A percentile compares a stretch with the other conserved stretches of the same genome.
Evolutionary conservation across 2,888 invertebrate species (phyloP).

Genomic region (Cataglyphis cursor): DNA sequence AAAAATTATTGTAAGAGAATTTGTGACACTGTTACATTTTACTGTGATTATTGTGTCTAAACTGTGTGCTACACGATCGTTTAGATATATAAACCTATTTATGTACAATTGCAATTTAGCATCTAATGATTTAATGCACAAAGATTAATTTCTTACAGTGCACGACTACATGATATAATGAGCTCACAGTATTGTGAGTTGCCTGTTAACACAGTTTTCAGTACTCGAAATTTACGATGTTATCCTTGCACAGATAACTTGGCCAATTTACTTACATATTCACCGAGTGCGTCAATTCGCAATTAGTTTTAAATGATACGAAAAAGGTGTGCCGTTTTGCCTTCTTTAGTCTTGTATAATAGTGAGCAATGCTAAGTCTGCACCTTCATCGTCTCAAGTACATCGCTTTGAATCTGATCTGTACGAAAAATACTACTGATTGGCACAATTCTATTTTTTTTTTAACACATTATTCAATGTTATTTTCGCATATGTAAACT

Average conservation of each 20-base stretch:
- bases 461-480: slow-evolving; percentile 2
- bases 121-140: slow-evolving; percentile 20
- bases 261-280: slow-evolving; percentile 73
- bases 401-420: background rate
- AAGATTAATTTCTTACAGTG: slow-evolving; percentile 30
- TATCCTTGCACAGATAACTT: slow-evolving; percentile 73
- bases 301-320: slow-evolving; percentile 68
- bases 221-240: slow-evolving; percentile 49
- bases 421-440: background rate
- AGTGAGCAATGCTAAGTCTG: slow-evolving; percentile 79
- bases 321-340: slow-evolving; percentile 67
- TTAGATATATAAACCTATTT: slow-evolving; percentile 31
- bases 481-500: background rate
- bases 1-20: slow-evolving; percentile 57
- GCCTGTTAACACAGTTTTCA: slow-evolving; percentile 26
- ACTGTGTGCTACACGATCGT: slow-evolving; percentile 27
- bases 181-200: slow-evolving; percentile 31
- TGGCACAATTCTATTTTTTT: background rate
- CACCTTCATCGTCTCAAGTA: slow-evolving; percentile 70
- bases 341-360: slow-evolving; percentile 77
- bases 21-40: slow-evolving; percentile 37
- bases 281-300: slow-evolving; percentile 58
- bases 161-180: slow-evolving; percentile 31
- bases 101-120: slow-evolving; percentile 43
- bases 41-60: slow-evolving; percentile 33